These are phyloP conservation scores for Poicephalus meyeri DNA, from an alignment of 2,113 vertebrate genomes.

Conservation along the genomic window DNA sequence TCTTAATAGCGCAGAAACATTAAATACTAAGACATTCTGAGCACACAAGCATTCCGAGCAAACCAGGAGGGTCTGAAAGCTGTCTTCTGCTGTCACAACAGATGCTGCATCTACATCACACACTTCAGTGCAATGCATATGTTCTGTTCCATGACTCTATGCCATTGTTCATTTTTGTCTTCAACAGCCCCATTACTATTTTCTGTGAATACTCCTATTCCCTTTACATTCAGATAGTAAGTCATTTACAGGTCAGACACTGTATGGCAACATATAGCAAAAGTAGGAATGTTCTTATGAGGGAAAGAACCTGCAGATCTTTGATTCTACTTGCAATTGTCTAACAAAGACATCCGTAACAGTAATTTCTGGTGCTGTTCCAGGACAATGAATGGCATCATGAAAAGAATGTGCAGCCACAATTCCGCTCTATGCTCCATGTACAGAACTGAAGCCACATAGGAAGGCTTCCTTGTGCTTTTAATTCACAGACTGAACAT, in stretches of 20 bases:
- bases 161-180: neutral
- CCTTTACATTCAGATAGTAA: neutral
- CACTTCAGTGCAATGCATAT: rapidly evolving
- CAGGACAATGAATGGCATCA: neutral
- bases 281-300: neutral
- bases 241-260: neutral
- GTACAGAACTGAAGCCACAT: neutral
- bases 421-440: neutral
- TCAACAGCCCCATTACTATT: neutral
- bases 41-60: neutral
- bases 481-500: neutral
- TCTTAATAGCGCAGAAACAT: too few relatives aligned
- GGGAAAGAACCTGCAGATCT: neutral
- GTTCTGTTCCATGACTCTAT: neutral
- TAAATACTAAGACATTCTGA: too few relatives aligned
- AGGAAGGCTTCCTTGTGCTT: neutral
- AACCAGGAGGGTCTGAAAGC: neutral
- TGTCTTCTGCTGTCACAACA: neutral
- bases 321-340: neutral
- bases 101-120: neutral
- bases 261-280: neutral
- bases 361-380: neutral
- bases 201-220: neutral
- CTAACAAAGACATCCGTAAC: neutral
- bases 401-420: neutral